phyloP scores from a whole-genome alignment of 2,797 vertebrate species.

The Calcarius lapponicus region DNA sequence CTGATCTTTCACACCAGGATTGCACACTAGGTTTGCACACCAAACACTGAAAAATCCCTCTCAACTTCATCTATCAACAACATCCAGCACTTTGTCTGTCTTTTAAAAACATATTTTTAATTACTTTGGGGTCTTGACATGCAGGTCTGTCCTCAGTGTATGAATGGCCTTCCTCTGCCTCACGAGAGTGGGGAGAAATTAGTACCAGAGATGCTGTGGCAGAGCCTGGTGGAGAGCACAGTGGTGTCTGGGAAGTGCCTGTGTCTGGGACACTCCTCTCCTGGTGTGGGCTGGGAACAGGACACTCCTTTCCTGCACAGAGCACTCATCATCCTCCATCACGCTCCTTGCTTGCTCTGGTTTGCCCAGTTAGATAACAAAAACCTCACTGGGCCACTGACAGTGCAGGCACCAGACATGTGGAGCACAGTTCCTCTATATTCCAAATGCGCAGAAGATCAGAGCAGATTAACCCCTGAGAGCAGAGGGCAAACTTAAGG shows the following conservation, averaged over 20 bases:
- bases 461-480: background rate
- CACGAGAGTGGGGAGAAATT: background rate
- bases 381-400: background rate
- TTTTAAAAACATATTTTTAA: background rate
- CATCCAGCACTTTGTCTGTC: background rate
- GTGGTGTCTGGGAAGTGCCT: background rate
- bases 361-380: background rate
- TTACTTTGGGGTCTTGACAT: background rate
- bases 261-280: background rate
- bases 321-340: fast-evolving
- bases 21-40: background rate
- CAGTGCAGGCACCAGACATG: background rate
- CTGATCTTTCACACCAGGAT: background rate
- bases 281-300: background rate
- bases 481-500: background rate
- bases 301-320: background rate
- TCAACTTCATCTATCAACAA: background rate
- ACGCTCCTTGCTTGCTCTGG: background rate
- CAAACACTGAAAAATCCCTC: background rate
- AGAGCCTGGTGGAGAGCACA: background rate
- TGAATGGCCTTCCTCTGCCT: background rate
- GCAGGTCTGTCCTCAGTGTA: background rate
- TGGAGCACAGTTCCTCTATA: background rate
- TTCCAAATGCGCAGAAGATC: background rate
- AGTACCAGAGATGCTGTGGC: background rate